Evolutionary conservation across 2,888 invertebrate species (phyloP).

Genomic region (Incurvaria masculella): DNA sequence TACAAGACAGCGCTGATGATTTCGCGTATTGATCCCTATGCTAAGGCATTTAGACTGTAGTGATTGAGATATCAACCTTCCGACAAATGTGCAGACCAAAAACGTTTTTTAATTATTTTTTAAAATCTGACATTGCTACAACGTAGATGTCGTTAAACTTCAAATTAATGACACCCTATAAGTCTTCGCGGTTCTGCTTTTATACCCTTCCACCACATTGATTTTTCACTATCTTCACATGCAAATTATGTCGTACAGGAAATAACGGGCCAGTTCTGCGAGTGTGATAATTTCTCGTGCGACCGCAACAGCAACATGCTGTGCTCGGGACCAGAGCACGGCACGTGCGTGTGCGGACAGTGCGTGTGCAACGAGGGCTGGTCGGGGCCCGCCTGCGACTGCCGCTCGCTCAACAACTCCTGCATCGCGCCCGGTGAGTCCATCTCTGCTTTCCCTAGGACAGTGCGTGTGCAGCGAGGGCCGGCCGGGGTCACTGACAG

Average conservation of each 20-base stretch:
- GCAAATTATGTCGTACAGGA: slow-evolving; percentile 32
- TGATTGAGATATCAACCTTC: too few species aligned
- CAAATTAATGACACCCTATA: too few species aligned
- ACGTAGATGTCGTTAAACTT: too few species aligned
- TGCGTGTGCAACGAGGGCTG: slow-evolving; percentile 81
- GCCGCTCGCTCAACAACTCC: slow-evolving; percentile 68
- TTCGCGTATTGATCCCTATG: too few species aligned
- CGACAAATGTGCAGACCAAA: too few species aligned
- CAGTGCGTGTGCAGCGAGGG: slow-evolving; percentile 75
- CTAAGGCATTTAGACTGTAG: too few species aligned
- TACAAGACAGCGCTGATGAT: too few species aligned
- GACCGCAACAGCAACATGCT: slow-evolving; percentile 76
- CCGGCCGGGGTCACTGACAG: slow-evolving; percentile 81
- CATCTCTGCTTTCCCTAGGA: too few species aligned
- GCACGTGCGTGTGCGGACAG: slow-evolving; percentile 83
- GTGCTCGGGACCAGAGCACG: slow-evolving; percentile 80
- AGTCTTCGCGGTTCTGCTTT: too few species aligned
- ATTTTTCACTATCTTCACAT: background rate
- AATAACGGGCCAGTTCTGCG: slow-evolving; percentile 80
- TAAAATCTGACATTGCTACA: too few species aligned
- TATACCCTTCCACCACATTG: background rate
- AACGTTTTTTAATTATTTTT: too few species aligned
- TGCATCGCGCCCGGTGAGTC: slow-evolving; percentile 72
- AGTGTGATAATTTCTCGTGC: slow-evolving; percentile 96
- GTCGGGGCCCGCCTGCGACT: slow-evolving; percentile 83